Percentiles rank a stretch among this genome's conserved stretches.
Evolutionary conservation across 1,140 invertebrate species (phyloP).

Genomic region (Holotrichia oblita): DNA sequence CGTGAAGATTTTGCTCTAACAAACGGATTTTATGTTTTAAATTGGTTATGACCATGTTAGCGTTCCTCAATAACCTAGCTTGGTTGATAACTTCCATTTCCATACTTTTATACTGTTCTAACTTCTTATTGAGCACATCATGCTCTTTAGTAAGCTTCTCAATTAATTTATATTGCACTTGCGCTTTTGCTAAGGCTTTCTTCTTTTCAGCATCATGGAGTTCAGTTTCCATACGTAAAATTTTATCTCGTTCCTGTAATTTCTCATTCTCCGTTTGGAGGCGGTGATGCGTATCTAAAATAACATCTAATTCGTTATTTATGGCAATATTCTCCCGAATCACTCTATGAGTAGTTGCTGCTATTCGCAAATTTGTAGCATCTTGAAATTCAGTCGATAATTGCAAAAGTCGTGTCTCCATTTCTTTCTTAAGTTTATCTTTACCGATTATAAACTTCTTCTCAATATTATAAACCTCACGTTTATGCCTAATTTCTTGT

Average conservation of each 20-base stretch:
- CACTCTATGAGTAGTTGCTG: constrained; percentile 84
- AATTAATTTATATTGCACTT: constrained; percentile 61
- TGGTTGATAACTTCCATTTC: constrained; percentile 61
- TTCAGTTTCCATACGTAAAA: constrained; percentile 59
- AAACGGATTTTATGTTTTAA: constrained; percentile 62
- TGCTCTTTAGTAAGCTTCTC: constrained; percentile 61
- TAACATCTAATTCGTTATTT: constrained; percentile 77
- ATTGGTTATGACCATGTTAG: constrained; percentile 57
- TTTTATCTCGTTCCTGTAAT: constrained; percentile 61
- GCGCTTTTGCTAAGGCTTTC: constrained; percentile 60
- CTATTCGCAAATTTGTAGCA: constrained; percentile 84
- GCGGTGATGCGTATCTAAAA: constrained; percentile 69
- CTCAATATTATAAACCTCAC: constrained; percentile 81
- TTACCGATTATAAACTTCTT: constrained; percentile 84
- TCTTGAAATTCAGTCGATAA: constrained; percentile 85
- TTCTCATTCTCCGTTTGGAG: constrained; percentile 64
- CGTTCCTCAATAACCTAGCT: constrained; percentile 57
- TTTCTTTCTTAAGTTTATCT: constrained; percentile 85
- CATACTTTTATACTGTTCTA: constrained; percentile 64
- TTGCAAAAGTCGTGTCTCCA: constrained; percentile 80
- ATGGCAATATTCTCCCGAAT: constrained; percentile 83
- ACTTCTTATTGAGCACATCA: constrained; percentile 64
- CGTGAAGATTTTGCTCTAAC: constrained; percentile 69
- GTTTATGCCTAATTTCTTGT: constrained; percentile 79
- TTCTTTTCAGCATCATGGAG: constrained; percentile 62